Conservation (phyloP, 2,888 invertebrate species). For the Notodonta ziczac region DNA sequence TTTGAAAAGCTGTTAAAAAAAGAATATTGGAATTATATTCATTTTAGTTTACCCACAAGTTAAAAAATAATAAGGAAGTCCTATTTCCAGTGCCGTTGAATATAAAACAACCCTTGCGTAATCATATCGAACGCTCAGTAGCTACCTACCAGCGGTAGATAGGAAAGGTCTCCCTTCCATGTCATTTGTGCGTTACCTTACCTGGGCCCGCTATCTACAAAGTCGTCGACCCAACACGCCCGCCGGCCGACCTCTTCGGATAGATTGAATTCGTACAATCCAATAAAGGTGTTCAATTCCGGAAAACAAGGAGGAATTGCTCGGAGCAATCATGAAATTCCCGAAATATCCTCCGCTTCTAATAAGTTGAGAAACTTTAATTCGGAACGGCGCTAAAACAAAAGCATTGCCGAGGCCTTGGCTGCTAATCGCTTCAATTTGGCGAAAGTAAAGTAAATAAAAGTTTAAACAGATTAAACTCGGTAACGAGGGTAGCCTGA, state of each 20-base stretch:
- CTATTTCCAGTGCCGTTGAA: neutral
- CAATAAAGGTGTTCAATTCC: conserved; percentile 45
- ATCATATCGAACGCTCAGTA: conserved; percentile 24
- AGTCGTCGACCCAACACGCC: conserved; percentile 38
- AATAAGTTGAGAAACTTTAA: conserved; percentile 45
- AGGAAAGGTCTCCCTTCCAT: conserved; percentile 28
- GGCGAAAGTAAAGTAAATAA: conserved; percentile 74
- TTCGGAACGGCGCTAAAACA: conserved; percentile 51
- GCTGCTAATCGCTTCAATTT: conserved; percentile 75
- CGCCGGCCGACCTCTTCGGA: conserved; percentile 34
- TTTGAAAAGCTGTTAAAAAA: no score
- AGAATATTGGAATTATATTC: no score
- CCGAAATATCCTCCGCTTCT: conserved; percentile 28
- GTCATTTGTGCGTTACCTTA: conserved; percentile 32
- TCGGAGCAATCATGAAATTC: conserved; percentile 27
- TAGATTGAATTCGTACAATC: conserved; percentile 42
- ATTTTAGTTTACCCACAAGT: no score
- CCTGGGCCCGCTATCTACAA: conserved; percentile 39
- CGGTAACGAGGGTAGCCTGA: conserved; percentile 63
- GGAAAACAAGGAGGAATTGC: conserved; percentile 24
- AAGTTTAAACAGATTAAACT: conserved; percentile 82
- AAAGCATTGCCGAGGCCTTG: conserved; percentile 52
- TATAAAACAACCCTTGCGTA: conserved; percentile 14
- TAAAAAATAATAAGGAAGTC: no score
- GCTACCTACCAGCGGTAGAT: conserved; percentile 17